Base-by-base conservation (phyloP, 2,888 invertebrate species). In the Myopa testacea region DNA sequence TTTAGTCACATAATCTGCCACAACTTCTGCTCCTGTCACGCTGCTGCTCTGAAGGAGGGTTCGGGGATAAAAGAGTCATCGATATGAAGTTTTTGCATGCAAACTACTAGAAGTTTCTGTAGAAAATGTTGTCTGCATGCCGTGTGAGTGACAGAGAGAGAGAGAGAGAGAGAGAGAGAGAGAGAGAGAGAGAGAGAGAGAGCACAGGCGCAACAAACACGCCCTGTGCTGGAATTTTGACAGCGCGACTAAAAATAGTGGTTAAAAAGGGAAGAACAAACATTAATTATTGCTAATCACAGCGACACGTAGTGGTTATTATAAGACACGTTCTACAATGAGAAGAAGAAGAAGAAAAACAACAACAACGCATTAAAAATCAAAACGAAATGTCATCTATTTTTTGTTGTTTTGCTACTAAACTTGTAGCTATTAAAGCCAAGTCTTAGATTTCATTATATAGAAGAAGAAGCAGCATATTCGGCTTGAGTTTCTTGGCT, bases 1-100 rank as follows among this genome's bases (percentile, higher is more conserved):
- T 75, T 38, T 75, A 75, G 75, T 34, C 37, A 50, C 38, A 52
- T 65, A 65, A 65, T 65, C 74, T 65, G 52, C 50, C 52, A 74
- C 72, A 14, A 34, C 63, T 34, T 4, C 37, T 6, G 1, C 12
- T 19, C 4, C 34, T 63, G 26, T n/a, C 63, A 26, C 26, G 37
- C 37, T 62, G 19, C 37, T 14, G 63, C 34, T 34, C 26, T 10
- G 26, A 19, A 14, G 19, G 12, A 26, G 7, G 26, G 63, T 2
- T 3, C 14, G 14, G 26, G 12, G 26, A 12, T 65, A 37, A 26
- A 16, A 37, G 34, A 34, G 34, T n/a, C 10, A 65, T 55, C 55
- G 55, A 55, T n/a, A n/a, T 12, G 55, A 4, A 55, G 55, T 16
- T 14, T 67, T 67, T 40, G 34, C 67, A 65, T 67, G 67, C 67